phyloP scores from a whole-genome alignment of 2,888 invertebrate species.

The Ormyrus rosae region DNA sequence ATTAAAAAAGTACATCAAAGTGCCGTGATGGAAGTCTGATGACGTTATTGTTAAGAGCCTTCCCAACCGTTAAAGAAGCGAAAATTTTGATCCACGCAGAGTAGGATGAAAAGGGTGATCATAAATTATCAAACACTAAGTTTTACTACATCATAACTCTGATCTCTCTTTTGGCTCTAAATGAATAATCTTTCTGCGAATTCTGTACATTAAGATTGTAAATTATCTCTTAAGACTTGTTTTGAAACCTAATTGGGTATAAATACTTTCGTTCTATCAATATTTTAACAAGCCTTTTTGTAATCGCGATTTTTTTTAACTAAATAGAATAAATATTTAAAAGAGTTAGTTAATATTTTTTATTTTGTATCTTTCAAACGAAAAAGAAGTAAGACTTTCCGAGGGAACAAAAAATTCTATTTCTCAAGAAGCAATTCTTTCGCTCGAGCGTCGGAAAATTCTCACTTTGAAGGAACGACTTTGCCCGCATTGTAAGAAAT shows the following conservation, averaged over 20 bases:
- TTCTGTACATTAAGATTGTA: too few species aligned
- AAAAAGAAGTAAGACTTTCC: too few species aligned
- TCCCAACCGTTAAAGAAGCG: background rate
- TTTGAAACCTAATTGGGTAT: too few species aligned
- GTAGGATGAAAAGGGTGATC: background rate
- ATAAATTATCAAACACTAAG: constrained; percentile 2
- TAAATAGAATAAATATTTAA: too few species aligned
- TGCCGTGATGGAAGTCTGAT: constrained; percentile 1
- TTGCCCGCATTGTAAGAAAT: constrained; percentile 11
- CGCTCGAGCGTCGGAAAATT: background rate
- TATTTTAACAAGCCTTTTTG: too few species aligned
- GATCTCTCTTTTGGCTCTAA: background rate
- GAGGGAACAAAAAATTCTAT: too few species aligned
- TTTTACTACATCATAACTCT: constrained; percentile 14
- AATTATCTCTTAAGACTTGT: too few species aligned
- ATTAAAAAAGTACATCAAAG: constrained; percentile 19
- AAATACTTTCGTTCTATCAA: too few species aligned
- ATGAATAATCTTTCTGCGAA: background rate
- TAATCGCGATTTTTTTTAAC: too few species aligned
- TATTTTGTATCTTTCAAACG: too few species aligned
- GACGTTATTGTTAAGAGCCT: background rate
- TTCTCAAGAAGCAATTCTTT: background rate
- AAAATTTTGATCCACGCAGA: background rate
- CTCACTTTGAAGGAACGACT: background rate
- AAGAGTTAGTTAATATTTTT: too few species aligned